phyloP scores from a whole-genome alignment of 2,888 invertebrate species.

The Spodoptera exigua region DNA sequence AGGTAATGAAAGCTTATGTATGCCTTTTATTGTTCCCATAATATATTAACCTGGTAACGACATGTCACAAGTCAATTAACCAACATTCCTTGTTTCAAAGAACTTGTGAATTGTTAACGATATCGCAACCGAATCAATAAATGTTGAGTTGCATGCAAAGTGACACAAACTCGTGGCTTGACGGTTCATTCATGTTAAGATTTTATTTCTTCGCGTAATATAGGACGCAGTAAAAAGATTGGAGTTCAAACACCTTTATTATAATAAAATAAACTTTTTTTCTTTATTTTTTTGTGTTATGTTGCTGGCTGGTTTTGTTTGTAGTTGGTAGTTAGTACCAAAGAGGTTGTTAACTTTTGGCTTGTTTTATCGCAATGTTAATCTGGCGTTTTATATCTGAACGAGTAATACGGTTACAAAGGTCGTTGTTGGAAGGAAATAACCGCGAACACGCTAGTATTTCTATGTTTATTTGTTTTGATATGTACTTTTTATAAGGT shows the following conservation, averaged over 20 bases:
- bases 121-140: constrained; percentile 15
- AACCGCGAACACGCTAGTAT: constrained; percentile 39
- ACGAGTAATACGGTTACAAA: constrained; percentile 43
- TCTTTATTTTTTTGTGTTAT: constrained; percentile 14
- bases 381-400: constrained; percentile 40
- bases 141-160: constrained; percentile 32
- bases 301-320: constrained; percentile 13
- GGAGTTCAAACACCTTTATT: constrained; percentile 41
- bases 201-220: constrained; percentile 3
- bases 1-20: background rate
- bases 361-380: constrained; percentile 42
- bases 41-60: background rate
- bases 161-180: constrained; percentile 2
- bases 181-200: constrained; percentile 19
- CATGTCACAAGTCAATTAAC: constrained; percentile 13
- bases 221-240: constrained; percentile 17
- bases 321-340: background rate
- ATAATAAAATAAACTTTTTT: constrained; percentile 4
- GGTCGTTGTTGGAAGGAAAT: constrained; percentile 27
- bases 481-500: constrained; percentile 10
- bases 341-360: constrained; percentile 45
- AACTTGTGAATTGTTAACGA: constrained; percentile 25
- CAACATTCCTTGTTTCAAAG: constrained; percentile 19
- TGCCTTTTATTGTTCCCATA: background rate
- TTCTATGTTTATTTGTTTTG: constrained; percentile 6